Base-by-base conservation (phyloP, 2,797 vertebrate genomes). In the Sebastes matsubarae region DNA sequence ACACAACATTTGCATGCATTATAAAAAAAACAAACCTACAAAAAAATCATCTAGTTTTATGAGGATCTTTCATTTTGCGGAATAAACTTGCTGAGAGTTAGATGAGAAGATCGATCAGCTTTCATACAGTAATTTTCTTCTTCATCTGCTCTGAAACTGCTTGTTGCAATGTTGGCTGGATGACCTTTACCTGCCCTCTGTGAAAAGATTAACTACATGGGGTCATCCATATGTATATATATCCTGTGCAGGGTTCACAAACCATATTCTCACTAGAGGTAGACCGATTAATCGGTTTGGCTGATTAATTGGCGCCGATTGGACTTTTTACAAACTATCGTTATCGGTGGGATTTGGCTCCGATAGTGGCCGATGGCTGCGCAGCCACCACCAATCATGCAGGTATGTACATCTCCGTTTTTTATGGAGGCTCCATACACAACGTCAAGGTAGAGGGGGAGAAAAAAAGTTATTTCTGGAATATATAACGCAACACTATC, bases 251-350 rank as follows among this genome's bases (percentile, higher is more conserved):
- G n/a, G 13, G 57, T 16, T 22, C 16, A 55, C 29, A 58, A 59
- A 20, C n/a, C 1, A 46, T 11, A 22, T 55, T 46, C 32, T 16
- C 42, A 46, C 16, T 46, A 3, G 6, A 46, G 42, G 42, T 0
- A 46, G 42, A 18, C 42, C 3, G 0, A 46, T 0, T 46, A 18
- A 46, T 46, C 3, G 0, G 42, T 46, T 46, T 46, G 42, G 42
- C 16, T 46, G 42, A 46, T 6, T 46, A 46, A 46, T 0, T 1
- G 14, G 0, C 42, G 42, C 42, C 16, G 6, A 46, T 46, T 0
- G 16, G 42, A 46, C 42, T 3, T 46, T 46, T 46, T 46, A 46
- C 0, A 46, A 46, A 46, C 42, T 46, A 46, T 46, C 42, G 0
- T 46, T 46, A 46, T 1, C 16, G 38, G 0, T 42, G 42, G 12